phyloP scores from a whole-genome alignment of 1,140 invertebrate species.

The Pseudomyrmex dendroicus region DNA sequence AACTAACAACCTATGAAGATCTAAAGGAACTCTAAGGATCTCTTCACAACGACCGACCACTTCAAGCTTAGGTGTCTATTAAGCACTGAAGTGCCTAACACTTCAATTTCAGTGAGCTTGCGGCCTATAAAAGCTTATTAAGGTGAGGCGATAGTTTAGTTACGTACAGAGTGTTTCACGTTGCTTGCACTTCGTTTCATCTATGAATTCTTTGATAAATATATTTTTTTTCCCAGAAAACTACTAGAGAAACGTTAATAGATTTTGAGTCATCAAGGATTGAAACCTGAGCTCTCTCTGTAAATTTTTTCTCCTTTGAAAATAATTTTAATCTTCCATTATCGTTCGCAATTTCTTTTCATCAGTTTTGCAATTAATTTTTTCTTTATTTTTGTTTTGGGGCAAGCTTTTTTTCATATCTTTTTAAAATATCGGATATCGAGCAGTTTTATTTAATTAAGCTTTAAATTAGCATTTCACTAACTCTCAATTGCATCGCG shows the following conservation, averaged over 20 bases:
- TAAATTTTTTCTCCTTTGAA: conserved; percentile 3
- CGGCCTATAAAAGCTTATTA: conserved; percentile 35
- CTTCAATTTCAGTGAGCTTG: conserved; percentile 37
- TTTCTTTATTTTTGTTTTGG: conserved; percentile 7
- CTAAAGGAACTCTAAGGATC: conserved; percentile 21
- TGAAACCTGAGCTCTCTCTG: not conserved
- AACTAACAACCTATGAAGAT: conserved; percentile 40
- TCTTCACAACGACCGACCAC: conserved; percentile 1
- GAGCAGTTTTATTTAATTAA: conserved; percentile 43
- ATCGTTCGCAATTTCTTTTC: conserved; percentile 4
- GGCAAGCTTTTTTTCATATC: not conserved
- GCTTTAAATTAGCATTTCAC: conserved; percentile 21
- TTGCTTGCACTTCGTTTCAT: not conserved
- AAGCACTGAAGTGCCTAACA: conserved; percentile 39
- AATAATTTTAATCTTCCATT: conserved; percentile 9
- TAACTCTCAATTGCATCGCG: conserved; percentile 9
- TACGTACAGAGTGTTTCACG: conserved; percentile 5
- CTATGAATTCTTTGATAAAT: not conserved
- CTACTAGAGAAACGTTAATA: not conserved
- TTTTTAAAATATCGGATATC: conserved; percentile 31
- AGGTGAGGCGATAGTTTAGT: conserved; percentile 11
- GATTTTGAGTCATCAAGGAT: conserved; percentile 7
- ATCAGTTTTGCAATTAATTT: conserved; percentile 11
- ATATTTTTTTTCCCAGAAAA: not conserved
- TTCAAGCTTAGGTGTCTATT: conserved; percentile 29